Base-by-base conservation (phyloP, 2,888 invertebrate genomes). In the Epinotia bilunana region DNA sequence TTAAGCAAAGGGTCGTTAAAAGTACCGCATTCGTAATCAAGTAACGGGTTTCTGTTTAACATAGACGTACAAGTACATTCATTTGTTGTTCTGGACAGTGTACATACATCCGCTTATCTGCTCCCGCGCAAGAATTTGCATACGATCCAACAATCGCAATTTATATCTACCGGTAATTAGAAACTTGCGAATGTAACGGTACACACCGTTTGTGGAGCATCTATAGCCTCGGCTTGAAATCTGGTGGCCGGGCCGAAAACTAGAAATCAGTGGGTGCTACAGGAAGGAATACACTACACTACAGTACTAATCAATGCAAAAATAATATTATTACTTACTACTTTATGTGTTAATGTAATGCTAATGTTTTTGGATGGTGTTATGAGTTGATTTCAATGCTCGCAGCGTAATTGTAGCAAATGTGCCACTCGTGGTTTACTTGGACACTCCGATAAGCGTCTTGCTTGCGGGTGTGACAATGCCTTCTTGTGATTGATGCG, bases 111-210 rank as follows among this genome's bases (percentile, higher is more conserved):
- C 83, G 81, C 80, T 84, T 88, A 88, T 90, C 87, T 83, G 79
- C 78, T 82, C 82, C 81, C 81, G 83, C 86, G 87, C 88, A 86
- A 83, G 84, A 83, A 91, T 92, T 92, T 91, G 89, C 92, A 92
- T 91, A 86, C 83, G 86, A 86, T 84, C 86, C 83, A 87, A 90
- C 92, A 91, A 91, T 92, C 90, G 87, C 84, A 87, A 84, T 89
- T 88, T 88, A 92, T 91, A 88, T 90, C 82, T 79, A 81, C 81
- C 83, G 83, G 90, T 91, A 92, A 92, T 93, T 93, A 93, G 90
- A 91, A 91, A 90, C 91, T 87, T 88, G 88, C 86, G 80, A 85
- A 82, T 79, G 73, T 91, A 92, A 92, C 92, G 92, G 92, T 88
- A 88, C 81, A 53, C 16, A 77, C 83, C 84, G 87, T 86, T 88